Evolutionary conservation across 2,113 vertebrate genomes (phyloP), one percentile per base, ranked within the genome.

Genomic region (Peromyscus maniculatus): DNA sequence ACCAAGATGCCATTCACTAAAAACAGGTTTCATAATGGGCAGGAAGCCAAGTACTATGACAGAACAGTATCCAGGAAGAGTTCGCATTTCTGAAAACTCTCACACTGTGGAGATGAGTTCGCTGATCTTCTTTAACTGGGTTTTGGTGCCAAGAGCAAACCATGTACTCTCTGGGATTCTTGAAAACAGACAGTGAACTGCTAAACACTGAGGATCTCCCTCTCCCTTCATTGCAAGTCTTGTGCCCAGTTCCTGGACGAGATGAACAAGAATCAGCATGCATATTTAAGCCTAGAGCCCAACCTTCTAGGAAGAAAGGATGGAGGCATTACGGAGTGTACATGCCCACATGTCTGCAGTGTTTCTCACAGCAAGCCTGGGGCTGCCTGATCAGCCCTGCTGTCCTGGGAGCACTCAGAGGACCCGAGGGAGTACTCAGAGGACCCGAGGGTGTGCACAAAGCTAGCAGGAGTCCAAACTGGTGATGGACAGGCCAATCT

Each of bases 11-110:
- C 91, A 90, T 90, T 89, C 82, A 92, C 7, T 95, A 86, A 80
- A 91, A 7, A 67, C 90, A 31, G 87, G 49, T 97, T 94, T 98
- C 89, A 95, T 84, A 88, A 96, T 80, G 62, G 88, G 13, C 31
- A 66, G 24, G 36, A 96, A 62, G 62, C 15, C 91, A 67, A 90
- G 75, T 1, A 88, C 84, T 28, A 59, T 77, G 33, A 21, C 86
- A 87, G 17, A 94, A 62, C 95, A 96, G 92, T 91, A 93, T 95
- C 97, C 49, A 9, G 96, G 87, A 94, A 98, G 97, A 93, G 79
- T 10, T 24, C 80, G 80, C 80, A 95, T 89, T 49, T 43, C 46
- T 64, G 46, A 57, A 95, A 97, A 57, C 91, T 90, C 88, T 98
- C 89, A 88, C 46, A 90, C 66, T 64, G 96, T 93, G 74, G 82